Evolutionary conservation across 2,888 invertebrate genomes (phyloP), one percentile per base, ranked within the genome.

Genomic region (Barypeithes pellucidus): DNA sequence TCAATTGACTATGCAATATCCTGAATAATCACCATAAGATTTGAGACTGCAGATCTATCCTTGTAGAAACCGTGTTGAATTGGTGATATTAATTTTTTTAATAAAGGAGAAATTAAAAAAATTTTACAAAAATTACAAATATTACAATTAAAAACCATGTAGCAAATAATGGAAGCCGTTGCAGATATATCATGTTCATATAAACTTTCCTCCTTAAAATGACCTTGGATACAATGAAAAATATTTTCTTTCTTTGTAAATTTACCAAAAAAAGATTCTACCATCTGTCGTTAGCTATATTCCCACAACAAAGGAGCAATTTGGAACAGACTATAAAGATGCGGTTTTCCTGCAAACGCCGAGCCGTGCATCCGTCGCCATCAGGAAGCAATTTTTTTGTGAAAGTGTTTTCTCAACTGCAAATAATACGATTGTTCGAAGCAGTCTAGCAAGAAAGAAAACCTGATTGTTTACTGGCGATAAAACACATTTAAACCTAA

Each of bases 281-380:
- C n/a, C 50, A 12, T 22, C 50, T 20, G 50, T 50, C n/a, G 14
- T 43, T 16, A 29, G 16, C 16, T 29, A 52, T 69, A 69, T 69
- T 69, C 43, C 62, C 52, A 50, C 12, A 22, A 69, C 68, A 61
- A 69, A 62, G 52, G 68, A 47, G 68, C 61, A 69, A 69, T 69
- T 69, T 61, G 41, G 24, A 36, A 24, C 61, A 24, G 7, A 47
- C 33, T 61, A 52, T 69, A 59, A 29, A 54, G 61, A 50, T 61
- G 61, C 68, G 59, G 68, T 60, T 68, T 57, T 61, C 39, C 68
- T 59, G 36, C 47, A 47, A 68, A 39, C 57, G 9, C 41, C 39
- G 24, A 20, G 52, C 39, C 39, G 24, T 68, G 68, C 68, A 68
- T 60, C 60, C 68, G 45, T 24, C 29, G 16, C 20, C 33, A 18